Evolutionary conservation across 2,888 invertebrate species (phyloP).

Genomic region (Drosophila paracracens): DNA sequence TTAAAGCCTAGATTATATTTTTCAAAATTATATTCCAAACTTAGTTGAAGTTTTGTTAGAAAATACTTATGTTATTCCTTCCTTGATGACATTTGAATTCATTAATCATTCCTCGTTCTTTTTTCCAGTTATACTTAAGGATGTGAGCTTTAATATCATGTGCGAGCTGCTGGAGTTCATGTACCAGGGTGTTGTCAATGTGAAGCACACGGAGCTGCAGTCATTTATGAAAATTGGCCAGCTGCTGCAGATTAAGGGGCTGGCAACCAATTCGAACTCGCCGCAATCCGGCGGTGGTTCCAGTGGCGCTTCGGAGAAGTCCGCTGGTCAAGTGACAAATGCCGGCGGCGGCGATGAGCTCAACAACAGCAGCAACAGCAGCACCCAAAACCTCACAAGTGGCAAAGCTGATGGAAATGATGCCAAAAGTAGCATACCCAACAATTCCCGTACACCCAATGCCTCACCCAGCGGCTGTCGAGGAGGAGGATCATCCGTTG

Average conservation of each 20-base stretch:
- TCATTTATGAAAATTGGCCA: slow-evolving; percentile 86
- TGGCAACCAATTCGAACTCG: slow-evolving; percentile 83
- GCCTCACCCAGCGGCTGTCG: slow-evolving; percentile 63
- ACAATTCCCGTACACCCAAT: slow-evolving; percentile 64
- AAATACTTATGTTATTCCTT: not conserved
- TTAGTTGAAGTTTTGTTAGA: not conserved
- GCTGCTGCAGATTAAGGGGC: slow-evolving; percentile 85
- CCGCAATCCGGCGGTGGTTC: slow-evolving; percentile 56
- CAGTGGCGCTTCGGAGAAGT: slow-evolving; percentile 76
- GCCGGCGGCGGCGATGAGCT: slow-evolving; percentile 52
- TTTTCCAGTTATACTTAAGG: slow-evolving; percentile 86
- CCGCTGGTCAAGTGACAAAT: slow-evolving; percentile 65
- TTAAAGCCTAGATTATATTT: not conserved
- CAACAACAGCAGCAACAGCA: slow-evolving; percentile 41
- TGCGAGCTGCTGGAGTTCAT: slow-evolving; percentile 87
- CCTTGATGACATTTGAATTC: not conserved
- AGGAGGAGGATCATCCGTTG: slow-evolving; percentile 10
- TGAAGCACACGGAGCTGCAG: slow-evolving; percentile 85
- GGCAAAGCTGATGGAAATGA: slow-evolving; percentile 54
- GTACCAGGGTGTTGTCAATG: slow-evolving; percentile 87
- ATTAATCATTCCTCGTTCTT: not conserved
- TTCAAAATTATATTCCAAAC: not conserved
- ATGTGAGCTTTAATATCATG: slow-evolving; percentile 87
- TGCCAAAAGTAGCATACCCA: slow-evolving; percentile 46
- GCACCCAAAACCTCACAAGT: slow-evolving; percentile 36